A percentile compares a stretch with the other conserved stretches of the same genome.
Conservation (phyloP, 1,140 invertebrate genomes). For the Apis mellifera region DNA sequence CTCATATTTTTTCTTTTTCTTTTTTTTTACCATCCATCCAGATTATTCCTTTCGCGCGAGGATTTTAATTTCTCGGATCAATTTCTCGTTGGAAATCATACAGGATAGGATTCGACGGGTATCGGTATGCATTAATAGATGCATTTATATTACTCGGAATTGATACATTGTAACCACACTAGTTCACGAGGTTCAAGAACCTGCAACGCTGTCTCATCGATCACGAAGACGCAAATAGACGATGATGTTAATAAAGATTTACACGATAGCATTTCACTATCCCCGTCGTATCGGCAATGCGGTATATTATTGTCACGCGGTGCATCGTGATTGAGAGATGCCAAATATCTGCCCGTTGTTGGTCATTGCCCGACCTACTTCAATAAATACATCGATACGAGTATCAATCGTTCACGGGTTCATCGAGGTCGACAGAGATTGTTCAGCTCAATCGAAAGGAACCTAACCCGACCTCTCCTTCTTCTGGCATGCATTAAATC, state of each 20-base stretch:
- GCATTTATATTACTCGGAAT: no score
- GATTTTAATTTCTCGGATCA: no score
- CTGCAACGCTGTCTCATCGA: slow-evolving; percentile 43
- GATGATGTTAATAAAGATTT: slow-evolving; percentile 56
- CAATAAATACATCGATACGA: slow-evolving; percentile 19
- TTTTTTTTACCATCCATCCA: no score
- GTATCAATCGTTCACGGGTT: slow-evolving; percentile 37
- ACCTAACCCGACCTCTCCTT: slow-evolving; percentile 21
- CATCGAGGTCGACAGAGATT: slow-evolving; percentile 44
- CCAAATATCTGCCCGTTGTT: slow-evolving; percentile 38
- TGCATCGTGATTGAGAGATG: slow-evolving; percentile 30
- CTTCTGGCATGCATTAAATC: slow-evolving; percentile 5
- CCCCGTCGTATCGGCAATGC: neutral
- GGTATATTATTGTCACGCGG: neutral
- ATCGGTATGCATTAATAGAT: neutral
- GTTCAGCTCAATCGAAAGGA: slow-evolving; percentile 39
- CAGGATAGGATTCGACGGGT: neutral
- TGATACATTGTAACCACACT: neutral
- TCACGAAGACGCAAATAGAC: slow-evolving; percentile 26
- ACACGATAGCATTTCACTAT: slow-evolving; percentile 16
- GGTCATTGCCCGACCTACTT: slow-evolving; percentile 54
- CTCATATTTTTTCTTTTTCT: no score
- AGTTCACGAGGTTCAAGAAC: slow-evolving; percentile 20
- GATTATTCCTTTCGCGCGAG: no score
- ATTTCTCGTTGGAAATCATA: no score